These are phyloP conservation scores for Nebria ingens DNA, from an alignment of 1,140 invertebrate species.

Conservation along the genomic window DNA sequence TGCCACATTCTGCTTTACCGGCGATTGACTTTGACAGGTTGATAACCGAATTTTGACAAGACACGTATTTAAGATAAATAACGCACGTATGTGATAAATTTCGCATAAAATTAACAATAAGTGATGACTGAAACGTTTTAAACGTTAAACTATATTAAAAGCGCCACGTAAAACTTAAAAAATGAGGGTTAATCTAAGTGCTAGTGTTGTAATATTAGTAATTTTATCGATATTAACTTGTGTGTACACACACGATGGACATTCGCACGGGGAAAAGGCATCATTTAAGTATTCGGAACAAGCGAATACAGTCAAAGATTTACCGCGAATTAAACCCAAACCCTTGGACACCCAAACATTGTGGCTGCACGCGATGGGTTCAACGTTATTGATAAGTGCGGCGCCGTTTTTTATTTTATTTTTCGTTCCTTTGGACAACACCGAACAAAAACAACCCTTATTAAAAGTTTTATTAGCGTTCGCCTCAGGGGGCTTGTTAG, in stretches of 20 bases:
- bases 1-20: no score
- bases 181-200: no score
- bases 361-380: slow-evolving; percentile 74
- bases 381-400: slow-evolving; percentile 86
- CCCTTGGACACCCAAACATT: slow-evolving; percentile 36
- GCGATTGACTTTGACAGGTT: no score
- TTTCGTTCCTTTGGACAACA: slow-evolving; percentile 86
- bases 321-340: slow-evolving; percentile 15
- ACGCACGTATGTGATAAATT: not conserved
- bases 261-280: slow-evolving; percentile 43
- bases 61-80: not conserved
- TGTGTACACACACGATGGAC: slow-evolving; percentile 27
- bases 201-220: no score
- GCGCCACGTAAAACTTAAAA: no score
- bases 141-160: no score
- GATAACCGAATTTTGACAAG: not conserved
- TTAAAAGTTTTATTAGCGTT: slow-evolving; percentile 87
- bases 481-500: slow-evolving; percentile 87
- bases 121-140: no score
- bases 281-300: slow-evolving; percentile 64
- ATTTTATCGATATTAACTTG: no score
- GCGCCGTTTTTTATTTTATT: slow-evolving; percentile 91
- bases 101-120: not conserved
- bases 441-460: slow-evolving; percentile 67
- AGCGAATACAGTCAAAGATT: slow-evolving; percentile 43